Evolutionary conservation across 2,797 vertebrate genomes (phyloP), one percentile per base, ranked within the genome.

Genomic region (Mormyrus hasselquistii): DNA sequence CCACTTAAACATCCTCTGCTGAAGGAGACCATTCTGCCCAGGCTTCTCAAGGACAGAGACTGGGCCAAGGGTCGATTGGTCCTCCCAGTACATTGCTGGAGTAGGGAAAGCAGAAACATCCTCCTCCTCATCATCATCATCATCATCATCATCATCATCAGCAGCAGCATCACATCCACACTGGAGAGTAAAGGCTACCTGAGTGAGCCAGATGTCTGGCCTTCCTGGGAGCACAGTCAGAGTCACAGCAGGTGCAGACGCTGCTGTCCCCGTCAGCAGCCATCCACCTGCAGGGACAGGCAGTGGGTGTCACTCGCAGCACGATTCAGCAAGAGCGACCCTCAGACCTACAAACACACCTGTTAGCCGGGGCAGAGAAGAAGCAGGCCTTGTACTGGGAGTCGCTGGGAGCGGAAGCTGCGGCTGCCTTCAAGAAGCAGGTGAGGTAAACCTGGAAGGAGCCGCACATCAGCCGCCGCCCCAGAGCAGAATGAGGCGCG

Each of bases 371-470:
- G 12, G 86, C 4, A 25, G 49, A 52, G 65, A 90, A 96, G 47
- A 94, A 95, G 62, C 96, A 96, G 90, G 96, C 94, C 92, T 94
- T 95, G 25, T 95, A 88, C 1, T 83, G 47, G 25, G 0, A 0
- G 49, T 93, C 92, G 22, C 93, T 50, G 4, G 0, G 0, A 22
- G 38, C 0, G 0, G 87, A 16, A 29, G 91, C 2, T 14, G 92
- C 88, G 25, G 92, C 91, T 88, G 94, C 95, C 90, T 83, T 93
- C 91, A 96, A 79, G n/a, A 92, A 22, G 85, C 96, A 96, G 62
- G 95, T 93, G 62, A 96, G 92, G 89, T 94, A 96, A 73, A 96
- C 29, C 95, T 96, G 85, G 89, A 76, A 29, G 88, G 89, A 88
- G 3, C 41, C 19, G 1, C 65, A 38, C 3, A 6, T 73, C 29